phyloP scores from a whole-genome alignment of 2,888 invertebrate species.

The Epinotia brunnichana region DNA sequence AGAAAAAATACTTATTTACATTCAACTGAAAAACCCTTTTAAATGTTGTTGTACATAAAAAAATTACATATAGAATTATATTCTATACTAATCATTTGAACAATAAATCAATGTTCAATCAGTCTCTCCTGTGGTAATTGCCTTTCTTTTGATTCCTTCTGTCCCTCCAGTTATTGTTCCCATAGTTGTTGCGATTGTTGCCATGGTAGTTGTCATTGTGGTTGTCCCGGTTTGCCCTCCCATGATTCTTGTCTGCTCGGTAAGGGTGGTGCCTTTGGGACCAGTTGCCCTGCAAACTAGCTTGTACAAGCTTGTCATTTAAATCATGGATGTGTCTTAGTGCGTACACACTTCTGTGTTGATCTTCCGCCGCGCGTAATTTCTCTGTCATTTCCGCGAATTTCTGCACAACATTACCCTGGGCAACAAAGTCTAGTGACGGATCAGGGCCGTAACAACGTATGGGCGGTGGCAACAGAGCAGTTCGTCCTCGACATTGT shows the following conservation, averaged over 20 bases:
- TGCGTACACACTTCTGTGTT: conserved; percentile 52
- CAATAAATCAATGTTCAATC: conserved; percentile 9
- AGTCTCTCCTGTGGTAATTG: conserved; percentile 61
- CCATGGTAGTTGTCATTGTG: conserved; percentile 53
- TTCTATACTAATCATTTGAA: conserved; percentile 13
- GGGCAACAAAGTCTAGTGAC: conserved; percentile 58
- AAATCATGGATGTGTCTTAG: conserved; percentile 56
- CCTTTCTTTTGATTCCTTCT: conserved; percentile 64
- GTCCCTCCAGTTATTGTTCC: conserved; percentile 62
- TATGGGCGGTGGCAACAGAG: conserved; percentile 69
- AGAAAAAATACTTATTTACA: neutral
- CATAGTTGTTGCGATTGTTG: conserved; percentile 54
- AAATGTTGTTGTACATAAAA: neutral
- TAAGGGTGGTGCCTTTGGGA: conserved; percentile 76
- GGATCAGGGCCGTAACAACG: conserved; percentile 68
- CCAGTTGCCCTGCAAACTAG: conserved; percentile 81
- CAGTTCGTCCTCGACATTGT: conserved; percentile 64
- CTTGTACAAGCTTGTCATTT: conserved; percentile 67
- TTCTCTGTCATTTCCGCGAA: conserved; percentile 73
- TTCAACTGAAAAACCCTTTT: neutral
- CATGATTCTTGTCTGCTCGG: conserved; percentile 60
- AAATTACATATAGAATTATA: neutral
- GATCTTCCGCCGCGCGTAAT: conserved; percentile 57
- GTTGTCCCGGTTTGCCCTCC: conserved; percentile 58
- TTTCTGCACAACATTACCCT: conserved; percentile 64